Percentiles rank a stretch among this genome's conserved stretches.
These are phyloP conservation scores for Lomographa bimaculata DNA, from an alignment of 2,888 invertebrate genomes.

Conservation along the genomic window DNA sequence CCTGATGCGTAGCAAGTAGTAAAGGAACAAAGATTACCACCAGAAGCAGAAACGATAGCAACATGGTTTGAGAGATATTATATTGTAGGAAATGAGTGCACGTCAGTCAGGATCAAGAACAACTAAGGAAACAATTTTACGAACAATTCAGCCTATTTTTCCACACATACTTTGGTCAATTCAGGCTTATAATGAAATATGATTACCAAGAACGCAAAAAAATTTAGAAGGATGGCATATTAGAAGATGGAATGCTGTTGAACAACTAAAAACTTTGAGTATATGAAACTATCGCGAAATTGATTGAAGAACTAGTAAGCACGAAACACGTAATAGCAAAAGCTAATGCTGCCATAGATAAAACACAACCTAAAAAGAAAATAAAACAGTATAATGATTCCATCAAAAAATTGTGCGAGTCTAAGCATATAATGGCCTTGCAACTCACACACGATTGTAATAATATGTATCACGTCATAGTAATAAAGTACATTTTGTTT, in stretches of 20 bases:
- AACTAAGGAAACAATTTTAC: not conserved
- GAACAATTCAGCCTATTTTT: not conserved
- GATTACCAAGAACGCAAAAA: not conserved
- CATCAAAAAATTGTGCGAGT: not conserved
- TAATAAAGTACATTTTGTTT: not conserved
- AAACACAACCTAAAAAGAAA: not conserved
- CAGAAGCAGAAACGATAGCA: not conserved
- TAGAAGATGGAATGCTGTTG: not conserved
- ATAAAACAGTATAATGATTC: not conserved
- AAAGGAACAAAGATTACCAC: not conserved
- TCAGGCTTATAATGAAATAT: not conserved
- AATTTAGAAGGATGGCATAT: not conserved
- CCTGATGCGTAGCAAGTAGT: not conserved
- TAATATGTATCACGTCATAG: not conserved
- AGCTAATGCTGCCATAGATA: not conserved
- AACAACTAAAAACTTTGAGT: not conserved
- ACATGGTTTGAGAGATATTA: not conserved
- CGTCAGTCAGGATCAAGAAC: not conserved
- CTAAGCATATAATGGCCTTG: not conserved
- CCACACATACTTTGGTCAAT: not conserved
- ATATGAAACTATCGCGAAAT: not conserved
- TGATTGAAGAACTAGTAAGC: not conserved
- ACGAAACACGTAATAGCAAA: not conserved
- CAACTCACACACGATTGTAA: not conserved
- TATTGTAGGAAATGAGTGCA: not conserved